Percentiles rank a stretch among this genome's conserved stretches.
Evolutionary conservation across 2,888 invertebrate species (phyloP).

Genomic region (Trichacis sp.): DNA sequence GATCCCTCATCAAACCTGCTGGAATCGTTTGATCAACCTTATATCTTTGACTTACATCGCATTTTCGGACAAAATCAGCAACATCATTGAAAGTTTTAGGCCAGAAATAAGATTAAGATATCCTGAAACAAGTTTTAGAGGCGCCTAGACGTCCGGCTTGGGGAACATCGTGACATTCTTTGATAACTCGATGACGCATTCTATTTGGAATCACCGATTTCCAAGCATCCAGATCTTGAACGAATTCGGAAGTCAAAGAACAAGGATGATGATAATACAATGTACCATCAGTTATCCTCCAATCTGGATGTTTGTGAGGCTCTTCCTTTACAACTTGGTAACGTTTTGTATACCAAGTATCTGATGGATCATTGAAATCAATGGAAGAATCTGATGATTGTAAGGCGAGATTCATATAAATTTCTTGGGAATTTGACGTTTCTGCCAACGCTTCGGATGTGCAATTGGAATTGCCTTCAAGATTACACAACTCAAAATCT

Average conservation of each 20-base stretch:
- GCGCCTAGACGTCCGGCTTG: slow-evolving; percentile 12
- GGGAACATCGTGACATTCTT: neutral
- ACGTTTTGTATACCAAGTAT: neutral
- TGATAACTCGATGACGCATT: neutral
- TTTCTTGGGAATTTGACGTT: too few relatives aligned
- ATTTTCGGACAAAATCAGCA: neutral
- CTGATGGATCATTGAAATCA: neutral
- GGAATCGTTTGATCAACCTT: slow-evolving; percentile 6
- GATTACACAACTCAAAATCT: slow-evolving; percentile 17
- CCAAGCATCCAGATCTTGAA: neutral
- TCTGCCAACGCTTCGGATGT: slow-evolving; percentile 33
- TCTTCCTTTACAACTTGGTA: neutral
- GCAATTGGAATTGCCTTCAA: slow-evolving; percentile 19
- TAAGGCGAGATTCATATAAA: too few relatives aligned
- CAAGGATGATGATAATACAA: slow-evolving; percentile 1
- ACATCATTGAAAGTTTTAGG: neutral
- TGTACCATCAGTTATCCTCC: neutral
- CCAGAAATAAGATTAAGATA: slow-evolving; percentile 1
- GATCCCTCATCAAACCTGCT: neutral
- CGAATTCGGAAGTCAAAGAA: neutral
- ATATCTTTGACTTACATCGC: neutral
- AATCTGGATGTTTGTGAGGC: slow-evolving; percentile 4
- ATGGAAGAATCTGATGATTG: too few relatives aligned
- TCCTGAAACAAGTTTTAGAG: neutral
- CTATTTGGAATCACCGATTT: neutral